Evolutionary conservation across 2,113 vertebrate genomes (phyloP), one percentile per base, ranked within the genome.

Genomic region (Acrocephalus arundinaceus): DNA sequence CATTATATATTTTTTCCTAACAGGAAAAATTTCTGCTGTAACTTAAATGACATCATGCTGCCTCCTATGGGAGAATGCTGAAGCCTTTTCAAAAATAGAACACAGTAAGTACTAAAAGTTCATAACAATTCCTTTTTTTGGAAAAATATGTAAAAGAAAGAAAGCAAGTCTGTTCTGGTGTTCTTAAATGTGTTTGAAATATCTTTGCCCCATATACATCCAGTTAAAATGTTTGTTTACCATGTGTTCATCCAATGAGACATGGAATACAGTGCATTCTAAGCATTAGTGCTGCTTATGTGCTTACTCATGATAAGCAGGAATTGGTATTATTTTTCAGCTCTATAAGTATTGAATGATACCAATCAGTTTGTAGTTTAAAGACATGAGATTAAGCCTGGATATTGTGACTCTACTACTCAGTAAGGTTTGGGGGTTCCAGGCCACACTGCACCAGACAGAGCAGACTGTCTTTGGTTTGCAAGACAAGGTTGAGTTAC

Each of bases 21-120:
- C 16, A 98, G 95, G 82, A 51, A 71, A 43, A 49, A 61, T 11
- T 31, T 59, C 79, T 94, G 15, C 78, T 96, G 13, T 89, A 54
- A 90, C 54, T 95, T 85, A 88, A 92, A 94, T 90, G 84, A 48
- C 28, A 28, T 65, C 62, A 72, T 86, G 76, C 31, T 65, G 67
- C 39, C 48, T 96, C 66, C 57, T 51, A 4, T 27, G 87, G 66
- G 78, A 55, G 37, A 78, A 66, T 77, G 81, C 49, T 81, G 83
- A 94, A 94, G 48, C 45, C 41, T 33, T 85, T 72, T 62, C 46
- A 87, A 88, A 95, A 85, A 57, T 43, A 37, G 14, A 1, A 14
- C 19, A 30, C 21, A 58, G 89, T 97, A 70, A 95, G 96, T 92
- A 23, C 48, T 93, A 27, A 63, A 79, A 76, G 2, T 75, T 79